A percentile compares a stretch with the other conserved stretches of the same genome.
Evolutionary conservation across 92 coral and sea anemone species (phyloP).

Genomic region (Siderastrea siderea): DNA sequence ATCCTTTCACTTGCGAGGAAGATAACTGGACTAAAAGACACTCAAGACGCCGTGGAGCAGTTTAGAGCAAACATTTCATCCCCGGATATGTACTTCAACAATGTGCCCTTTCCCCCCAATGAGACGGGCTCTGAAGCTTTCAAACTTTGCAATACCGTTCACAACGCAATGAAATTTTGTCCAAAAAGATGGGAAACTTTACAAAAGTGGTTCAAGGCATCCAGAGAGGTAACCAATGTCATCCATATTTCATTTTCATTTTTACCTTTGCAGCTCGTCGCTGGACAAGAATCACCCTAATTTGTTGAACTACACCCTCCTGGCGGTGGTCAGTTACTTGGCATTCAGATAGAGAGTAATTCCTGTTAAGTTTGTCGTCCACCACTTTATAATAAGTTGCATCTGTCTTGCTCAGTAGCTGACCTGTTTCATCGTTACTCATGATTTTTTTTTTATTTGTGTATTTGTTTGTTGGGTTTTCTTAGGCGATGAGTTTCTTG

Average conservation of each 20-base stretch:
- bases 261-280: too few species aligned
- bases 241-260: not conserved
- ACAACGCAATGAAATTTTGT: slow-evolving; percentile 79
- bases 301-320: too few species aligned
- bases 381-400: not conserved
- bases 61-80: slow-evolving; percentile 74
- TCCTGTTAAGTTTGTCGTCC: not conserved
- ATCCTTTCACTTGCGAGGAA: slow-evolving; percentile 77
- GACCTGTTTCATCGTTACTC: too few species aligned
- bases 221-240: slow-evolving; percentile 75
- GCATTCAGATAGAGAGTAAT: too few species aligned
- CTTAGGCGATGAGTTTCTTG: slow-evolving; percentile 83
- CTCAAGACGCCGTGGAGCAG: slow-evolving; percentile 67
- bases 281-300: too few species aligned
- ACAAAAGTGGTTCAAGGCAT: slow-evolving; percentile 85
- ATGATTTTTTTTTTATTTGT: not conserved
- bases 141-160: slow-evolving; percentile 59
- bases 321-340: too few species aligned
- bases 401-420: too few species aligned
- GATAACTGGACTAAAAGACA: slow-evolving; percentile 71
- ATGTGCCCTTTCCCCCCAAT: slow-evolving; percentile 81
- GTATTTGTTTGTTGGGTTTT: not conserved
- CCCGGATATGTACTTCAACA: slow-evolving; percentile 89
- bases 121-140: slow-evolving; percentile 78
- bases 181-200: slow-evolving; percentile 94